These are phyloP conservation scores for Dynastes tityus DNA, from an alignment of 2,888 invertebrate genomes.

Conservation along the genomic window DNA sequence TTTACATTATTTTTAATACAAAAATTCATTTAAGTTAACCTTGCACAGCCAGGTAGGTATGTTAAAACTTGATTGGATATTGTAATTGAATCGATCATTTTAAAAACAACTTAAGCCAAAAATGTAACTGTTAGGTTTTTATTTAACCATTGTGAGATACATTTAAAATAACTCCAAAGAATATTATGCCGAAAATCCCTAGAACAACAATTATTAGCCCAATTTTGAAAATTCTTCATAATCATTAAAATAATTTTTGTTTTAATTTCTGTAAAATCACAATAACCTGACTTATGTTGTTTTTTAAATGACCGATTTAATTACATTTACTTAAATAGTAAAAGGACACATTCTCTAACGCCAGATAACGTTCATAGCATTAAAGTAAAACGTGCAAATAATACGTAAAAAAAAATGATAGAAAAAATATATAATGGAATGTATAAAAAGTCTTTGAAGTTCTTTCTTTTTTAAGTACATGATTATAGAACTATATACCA, in stretches of 20 bases:
- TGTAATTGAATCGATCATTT: not conserved
- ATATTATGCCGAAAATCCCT: no score
- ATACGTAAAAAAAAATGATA: slow-evolving; percentile 12
- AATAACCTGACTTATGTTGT: no score
- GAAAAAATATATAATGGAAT: slow-evolving; percentile 46
- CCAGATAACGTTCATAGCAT: not conserved
- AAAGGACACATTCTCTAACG: not conserved
- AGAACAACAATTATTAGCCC: no score
- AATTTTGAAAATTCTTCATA: no score
- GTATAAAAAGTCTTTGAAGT: slow-evolving; percentile 39
- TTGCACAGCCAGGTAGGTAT: slow-evolving; percentile 19
- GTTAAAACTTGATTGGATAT: not conserved
- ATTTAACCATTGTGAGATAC: no score
- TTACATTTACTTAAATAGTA: not conserved
- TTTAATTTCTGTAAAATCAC: no score
- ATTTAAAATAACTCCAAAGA: no score
- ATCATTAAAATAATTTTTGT: no score
- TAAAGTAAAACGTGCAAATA: slow-evolving; percentile 44
- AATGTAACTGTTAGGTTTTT: no score
- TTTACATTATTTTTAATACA: not conserved
- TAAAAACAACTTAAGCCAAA: no score
- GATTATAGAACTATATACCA: slow-evolving; percentile 31
- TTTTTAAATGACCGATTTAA: no score
- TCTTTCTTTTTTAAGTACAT: slow-evolving; percentile 42
- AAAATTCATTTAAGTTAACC: not conserved